phyloP scores from a whole-genome alignment of 2,888 invertebrate species.

The Achlya flavicornis region DNA sequence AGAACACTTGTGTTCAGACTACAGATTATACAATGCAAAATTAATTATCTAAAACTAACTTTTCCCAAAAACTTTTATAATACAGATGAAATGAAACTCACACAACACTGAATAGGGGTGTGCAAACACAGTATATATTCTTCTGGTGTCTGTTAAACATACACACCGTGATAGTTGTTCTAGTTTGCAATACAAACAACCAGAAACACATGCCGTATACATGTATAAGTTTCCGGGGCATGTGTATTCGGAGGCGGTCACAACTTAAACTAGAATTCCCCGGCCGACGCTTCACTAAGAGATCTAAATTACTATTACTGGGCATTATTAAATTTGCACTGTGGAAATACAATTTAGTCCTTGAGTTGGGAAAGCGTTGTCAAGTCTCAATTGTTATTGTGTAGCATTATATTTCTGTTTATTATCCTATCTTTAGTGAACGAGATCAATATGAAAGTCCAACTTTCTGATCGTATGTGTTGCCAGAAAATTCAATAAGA shows the following conservation, averaged over 20 bases:
- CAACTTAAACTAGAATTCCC: conserved; percentile 22
- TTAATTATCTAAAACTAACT: too few species aligned
- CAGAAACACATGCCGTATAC: conserved; percentile 5
- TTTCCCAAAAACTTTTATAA: background rate
- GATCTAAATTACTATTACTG: conserved; percentile 38
- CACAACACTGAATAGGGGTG: background rate
- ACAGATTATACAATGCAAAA: too few species aligned
- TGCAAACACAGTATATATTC: conserved; percentile 4
- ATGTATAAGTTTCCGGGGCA: conserved; percentile 4
- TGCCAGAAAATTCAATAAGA: too few species aligned
- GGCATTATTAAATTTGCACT: conserved; percentile 39
- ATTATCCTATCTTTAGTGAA: background rate
- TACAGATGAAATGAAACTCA: conserved; percentile 1
- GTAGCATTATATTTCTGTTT: background rate
- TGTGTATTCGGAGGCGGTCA: conserved; percentile 26
- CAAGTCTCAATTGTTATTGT: background rate
- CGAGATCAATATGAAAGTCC: background rate
- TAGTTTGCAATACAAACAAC: conserved; percentile 13
- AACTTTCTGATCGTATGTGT: too few species aligned
- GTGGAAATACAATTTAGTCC: conserved; percentile 31
- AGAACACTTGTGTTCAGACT: too few species aligned
- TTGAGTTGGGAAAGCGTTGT: conserved; percentile 17
- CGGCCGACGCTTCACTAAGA: conserved; percentile 26
- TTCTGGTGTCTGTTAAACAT: background rate
- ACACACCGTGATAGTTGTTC: conserved; percentile 5